Conservation (phyloP, 2,113 vertebrate genomes). For the Scomber colias region DNA sequence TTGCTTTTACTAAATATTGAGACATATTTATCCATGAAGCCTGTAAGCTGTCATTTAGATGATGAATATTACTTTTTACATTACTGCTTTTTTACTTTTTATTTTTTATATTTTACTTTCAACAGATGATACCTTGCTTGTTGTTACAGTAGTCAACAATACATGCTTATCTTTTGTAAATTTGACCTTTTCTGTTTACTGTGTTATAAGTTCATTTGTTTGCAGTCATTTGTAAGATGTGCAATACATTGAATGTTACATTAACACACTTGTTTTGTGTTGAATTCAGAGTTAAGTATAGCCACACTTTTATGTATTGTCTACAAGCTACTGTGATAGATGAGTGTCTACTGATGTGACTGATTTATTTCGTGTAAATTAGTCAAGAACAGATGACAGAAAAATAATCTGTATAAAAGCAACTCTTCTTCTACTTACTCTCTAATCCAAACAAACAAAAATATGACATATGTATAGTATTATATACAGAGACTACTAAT, state of each 20-base stretch:
- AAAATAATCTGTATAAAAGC: background rate
- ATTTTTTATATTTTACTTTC: background rate
- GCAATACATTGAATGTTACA: background rate
- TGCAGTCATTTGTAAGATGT: background rate
- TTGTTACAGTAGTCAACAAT: background rate
- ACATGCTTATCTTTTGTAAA: no score
- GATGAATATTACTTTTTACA: background rate
- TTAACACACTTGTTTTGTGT: background rate
- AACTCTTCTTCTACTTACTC: no score
- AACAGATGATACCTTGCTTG: background rate
- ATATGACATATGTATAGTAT: no score
- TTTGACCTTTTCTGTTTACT: background rate
- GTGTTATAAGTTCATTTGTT: background rate
- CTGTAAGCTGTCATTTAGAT: background rate
- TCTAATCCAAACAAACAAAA: no score
- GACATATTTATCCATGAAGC: background rate
- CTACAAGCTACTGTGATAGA: background rate
- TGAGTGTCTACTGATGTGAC: background rate
- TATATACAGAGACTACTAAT: no score
- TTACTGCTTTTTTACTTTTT: background rate
- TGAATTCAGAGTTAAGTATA: background rate
- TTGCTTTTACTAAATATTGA: slow-evolving; percentile 13
- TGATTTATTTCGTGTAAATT: no score
- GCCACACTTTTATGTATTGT: background rate
- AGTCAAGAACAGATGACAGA: background rate